Evolutionary conservation across 2,888 invertebrate species (phyloP).

Genomic region (Dasypolia templi): DNA sequence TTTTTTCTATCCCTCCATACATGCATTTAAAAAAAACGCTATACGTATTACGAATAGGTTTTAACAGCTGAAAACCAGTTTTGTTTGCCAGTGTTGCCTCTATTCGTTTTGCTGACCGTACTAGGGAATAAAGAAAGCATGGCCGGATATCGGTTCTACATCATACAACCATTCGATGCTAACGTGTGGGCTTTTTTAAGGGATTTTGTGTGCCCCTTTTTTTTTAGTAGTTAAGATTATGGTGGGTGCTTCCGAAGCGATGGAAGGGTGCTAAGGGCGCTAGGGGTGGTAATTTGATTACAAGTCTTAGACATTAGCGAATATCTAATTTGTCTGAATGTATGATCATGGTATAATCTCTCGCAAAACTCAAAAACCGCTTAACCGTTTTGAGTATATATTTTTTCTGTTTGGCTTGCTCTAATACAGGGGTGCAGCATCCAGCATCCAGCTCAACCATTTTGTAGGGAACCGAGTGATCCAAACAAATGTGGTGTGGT

Average conservation of each 20-base stretch:
- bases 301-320: not conserved
- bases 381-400: too few species aligned
- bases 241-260: not conserved
- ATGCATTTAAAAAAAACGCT: slow-evolving; percentile 14
- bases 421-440: too few species aligned
- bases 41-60: slow-evolving; percentile 25
- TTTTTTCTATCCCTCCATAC: slow-evolving; percentile 3
- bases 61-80: slow-evolving; percentile 36
- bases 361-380: too few species aligned
- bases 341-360: too few species aligned
- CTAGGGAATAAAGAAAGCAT: slow-evolving; percentile 36
- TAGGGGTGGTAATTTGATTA: not conserved
- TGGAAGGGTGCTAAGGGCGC: not conserved
- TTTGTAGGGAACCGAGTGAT: too few species aligned
- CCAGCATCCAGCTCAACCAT: too few species aligned
- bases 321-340: not conserved
- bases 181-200: slow-evolving; percentile 38
- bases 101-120: slow-evolving; percentile 40
- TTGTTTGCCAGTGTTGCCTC: slow-evolving; percentile 14
- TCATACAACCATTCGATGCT: slow-evolving; percentile 39
- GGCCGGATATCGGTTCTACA: slow-evolving; percentile 49
- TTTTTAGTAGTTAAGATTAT: not conserved
- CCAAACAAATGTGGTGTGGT: too few species aligned
- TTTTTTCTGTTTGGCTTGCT: too few species aligned
- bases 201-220: slow-evolving; percentile 27